Evolutionary conservation across 2,113 vertebrate genomes (phyloP), one percentile per base, ranked within the genome.

Genomic region (Propithecus coquereli): DNA sequence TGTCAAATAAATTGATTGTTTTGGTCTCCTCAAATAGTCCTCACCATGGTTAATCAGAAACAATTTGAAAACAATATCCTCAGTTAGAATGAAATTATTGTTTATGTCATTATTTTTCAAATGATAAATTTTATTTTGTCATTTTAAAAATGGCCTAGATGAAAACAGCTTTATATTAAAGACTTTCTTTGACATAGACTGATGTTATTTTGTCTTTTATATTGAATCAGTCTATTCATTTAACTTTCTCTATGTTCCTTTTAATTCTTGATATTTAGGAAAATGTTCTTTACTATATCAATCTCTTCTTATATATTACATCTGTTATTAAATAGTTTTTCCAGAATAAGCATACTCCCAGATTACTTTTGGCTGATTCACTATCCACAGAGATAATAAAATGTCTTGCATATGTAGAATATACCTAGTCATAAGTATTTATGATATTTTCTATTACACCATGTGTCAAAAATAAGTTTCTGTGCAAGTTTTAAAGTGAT

Each of bases 1-100:
- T 94, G 85, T 92, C 85, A 97, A 87, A 77, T 77, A 47, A 96
- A 97, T 93, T 94, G 83, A 95, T 94, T 63, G 43, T 37, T 77
- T 90, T 54, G 30, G 3, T 85, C 30, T 82, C 66, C 86, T 90
- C 77, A 66, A 40, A 63, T 77, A 43, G 63, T 92, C 71, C 17
- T 22, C 8, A 91, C 43, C 40, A 34, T 14, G 32, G 34, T 95
- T 92, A 96, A 95, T 95, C 81, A 88, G 59, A 13, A 87, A 80
- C 77, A 92, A 57, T 76, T 85, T 81, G 87, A 97, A 97, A 94
- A 95, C 43, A 91, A 61, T 96, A 96, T 82, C 34, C 20, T 45
- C 30, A 40, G 61, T 83, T 70, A 86, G 85, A 95, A 85, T 76
- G 47, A 94, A 92, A 86, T 87, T 87, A 91, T 52, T 92, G 88